phyloP scores from a whole-genome alignment of 2,113 vertebrate genomes.

The Cyanocitta stelleri region DNA sequence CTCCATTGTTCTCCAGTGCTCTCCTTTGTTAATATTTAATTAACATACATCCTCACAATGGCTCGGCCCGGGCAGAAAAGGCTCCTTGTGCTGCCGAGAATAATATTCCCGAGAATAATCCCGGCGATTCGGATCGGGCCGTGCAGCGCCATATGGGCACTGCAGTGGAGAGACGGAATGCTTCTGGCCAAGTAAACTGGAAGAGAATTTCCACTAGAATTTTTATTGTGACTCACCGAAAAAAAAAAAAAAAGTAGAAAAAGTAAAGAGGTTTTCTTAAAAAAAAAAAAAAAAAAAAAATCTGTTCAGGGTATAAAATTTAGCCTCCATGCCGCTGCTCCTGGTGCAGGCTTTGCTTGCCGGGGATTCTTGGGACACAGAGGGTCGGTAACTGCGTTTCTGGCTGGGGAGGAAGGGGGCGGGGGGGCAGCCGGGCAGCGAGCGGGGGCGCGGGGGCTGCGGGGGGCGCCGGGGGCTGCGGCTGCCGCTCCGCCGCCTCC shows the following conservation, averaged over 20 bases:
- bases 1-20: conserved; percentile 83
- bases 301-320: neutral
- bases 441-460: neutral
- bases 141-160: conserved; percentile 15
- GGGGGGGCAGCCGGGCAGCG: neutral
- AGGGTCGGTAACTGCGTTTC: neutral
- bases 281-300: neutral
- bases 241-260: neutral
- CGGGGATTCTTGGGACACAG: neutral
- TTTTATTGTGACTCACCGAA: accelerated
- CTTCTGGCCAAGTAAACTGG: neutral
- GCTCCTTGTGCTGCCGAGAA: conserved; percentile 26
- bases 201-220: neutral
- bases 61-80: conserved; percentile 59
- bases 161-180: neutral
- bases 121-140: neutral
- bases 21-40: conserved; percentile 94
- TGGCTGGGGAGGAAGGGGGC: neutral
- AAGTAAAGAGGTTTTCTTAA: neutral
- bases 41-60: conserved; percentile 90
- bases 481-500: neutral
- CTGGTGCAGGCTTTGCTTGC: neutral
- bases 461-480: neutral
- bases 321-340: neutral
- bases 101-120: conserved; percentile 38